phyloP scores from a whole-genome alignment of 2,797 vertebrate species.

The Malacoraja senta region DNA sequence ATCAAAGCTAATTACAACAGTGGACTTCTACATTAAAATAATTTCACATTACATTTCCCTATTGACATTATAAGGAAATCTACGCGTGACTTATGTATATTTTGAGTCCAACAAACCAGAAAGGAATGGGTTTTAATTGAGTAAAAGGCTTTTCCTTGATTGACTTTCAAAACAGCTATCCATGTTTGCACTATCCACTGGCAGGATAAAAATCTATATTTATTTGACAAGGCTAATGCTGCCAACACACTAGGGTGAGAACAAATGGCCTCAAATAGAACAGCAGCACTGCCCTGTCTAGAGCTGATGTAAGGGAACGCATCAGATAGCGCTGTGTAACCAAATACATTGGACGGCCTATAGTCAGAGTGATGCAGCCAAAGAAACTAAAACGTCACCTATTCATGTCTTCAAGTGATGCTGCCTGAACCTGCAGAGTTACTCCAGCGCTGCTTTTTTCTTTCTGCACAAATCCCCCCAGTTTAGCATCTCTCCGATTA shows the following conservation, averaged over 20 bases:
- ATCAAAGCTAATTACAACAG: neutral
- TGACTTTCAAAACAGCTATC: neutral
- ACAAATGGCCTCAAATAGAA: neutral
- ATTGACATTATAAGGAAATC: neutral
- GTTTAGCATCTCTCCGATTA: neutral
- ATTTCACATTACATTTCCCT: neutral
- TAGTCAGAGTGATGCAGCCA: neutral
- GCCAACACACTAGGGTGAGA: neutral
- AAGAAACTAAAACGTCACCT: no score
- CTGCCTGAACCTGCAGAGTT: no score
- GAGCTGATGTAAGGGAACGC: neutral
- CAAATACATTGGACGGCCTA: neutral
- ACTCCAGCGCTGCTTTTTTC: no score
- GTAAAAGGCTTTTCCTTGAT: neutral
- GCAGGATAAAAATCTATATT: neutral
- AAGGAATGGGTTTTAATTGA: neutral
- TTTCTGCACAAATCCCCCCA: neutral
- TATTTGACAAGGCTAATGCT: neutral
- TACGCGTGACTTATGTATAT: neutral
- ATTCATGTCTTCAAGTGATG: no score
- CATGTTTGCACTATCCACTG: neutral
- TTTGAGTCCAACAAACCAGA: neutral
- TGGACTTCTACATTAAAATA: neutral
- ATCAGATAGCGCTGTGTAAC: neutral
- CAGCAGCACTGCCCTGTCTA: neutral